Evolutionary conservation across 2,113 vertebrate genomes (phyloP).

Genomic region (Coreoperca whiteheadi): DNA sequence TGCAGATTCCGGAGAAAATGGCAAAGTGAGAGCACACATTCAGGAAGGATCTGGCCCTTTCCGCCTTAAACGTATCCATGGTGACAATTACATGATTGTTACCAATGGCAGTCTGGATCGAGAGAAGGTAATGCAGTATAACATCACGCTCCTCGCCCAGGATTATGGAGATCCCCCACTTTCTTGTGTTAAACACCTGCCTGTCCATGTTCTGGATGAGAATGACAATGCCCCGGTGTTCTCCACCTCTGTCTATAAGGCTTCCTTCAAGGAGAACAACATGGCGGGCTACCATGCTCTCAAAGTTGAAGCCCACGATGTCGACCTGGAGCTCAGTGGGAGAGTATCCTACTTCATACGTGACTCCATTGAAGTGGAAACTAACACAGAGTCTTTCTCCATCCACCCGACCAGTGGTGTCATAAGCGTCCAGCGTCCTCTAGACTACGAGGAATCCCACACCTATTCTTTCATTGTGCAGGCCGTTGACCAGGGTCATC

Average conservation of each 20-base stretch:
- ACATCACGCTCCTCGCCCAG: slow-evolving; percentile 86
- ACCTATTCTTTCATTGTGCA: slow-evolving; percentile 88
- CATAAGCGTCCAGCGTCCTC: slow-evolving; percentile 83
- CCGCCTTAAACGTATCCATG: slow-evolving; percentile 86
- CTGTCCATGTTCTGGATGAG: slow-evolving; percentile 88
- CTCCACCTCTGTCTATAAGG: slow-evolving; percentile 81
- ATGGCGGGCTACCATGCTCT: slow-evolving; percentile 80
- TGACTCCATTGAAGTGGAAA: slow-evolving; percentile 70
- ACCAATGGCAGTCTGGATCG: slow-evolving; percentile 89
- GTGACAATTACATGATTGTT: slow-evolving; percentile 90
- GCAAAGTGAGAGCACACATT: slow-evolving; percentile 86
- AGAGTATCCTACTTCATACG: slow-evolving; percentile 88
- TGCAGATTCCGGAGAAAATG: slow-evolving; percentile 89
- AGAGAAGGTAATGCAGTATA: slow-evolving; percentile 88
- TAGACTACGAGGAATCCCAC: slow-evolving; percentile 89
- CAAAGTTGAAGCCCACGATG: slow-evolving; percentile 86
- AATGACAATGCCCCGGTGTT: slow-evolving; percentile 94
- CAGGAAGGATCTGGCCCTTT: slow-evolving; percentile 87
- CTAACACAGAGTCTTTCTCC: slow-evolving; percentile 71
- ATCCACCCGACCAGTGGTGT: slow-evolving; percentile 87
- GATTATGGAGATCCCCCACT: slow-evolving; percentile 88
- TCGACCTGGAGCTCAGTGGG: slow-evolving; percentile 88
- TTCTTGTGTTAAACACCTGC: slow-evolving; percentile 82
- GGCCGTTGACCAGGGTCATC: slow-evolving; percentile 89
- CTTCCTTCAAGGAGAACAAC: slow-evolving; percentile 88